Evolutionary conservation across 2,113 vertebrate species (phyloP), one percentile per base, ranked within the genome.

Genomic region (Dryoscopus gambensis): DNA sequence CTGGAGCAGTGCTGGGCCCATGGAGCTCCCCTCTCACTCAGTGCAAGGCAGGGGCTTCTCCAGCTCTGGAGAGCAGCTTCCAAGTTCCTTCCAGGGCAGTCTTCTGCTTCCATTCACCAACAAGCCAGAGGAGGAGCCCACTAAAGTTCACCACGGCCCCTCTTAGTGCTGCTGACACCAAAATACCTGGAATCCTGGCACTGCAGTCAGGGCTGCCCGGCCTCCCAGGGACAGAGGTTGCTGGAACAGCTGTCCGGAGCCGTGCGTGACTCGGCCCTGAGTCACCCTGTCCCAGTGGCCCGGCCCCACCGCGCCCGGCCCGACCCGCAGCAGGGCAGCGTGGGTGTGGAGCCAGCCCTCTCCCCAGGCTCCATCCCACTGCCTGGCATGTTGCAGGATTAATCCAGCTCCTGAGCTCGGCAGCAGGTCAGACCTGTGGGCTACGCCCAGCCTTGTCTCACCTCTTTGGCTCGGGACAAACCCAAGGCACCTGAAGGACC

Each of bases 261-360:
- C 0, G 1, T 3, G 81, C 1, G 65, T 96, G 96, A 97, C 90
- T 96, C 68, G 82, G 56, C 33, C 91, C 94, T 90, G 96, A 96
- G 95, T 97, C 96, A 96, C 82, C 53, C 8, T 1, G 65, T 80
- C 40, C 62, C 27, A 0, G 63, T 33, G 6, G 89, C 91, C 89
- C 25, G 4, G 87, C 84, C 76, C 78, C 59, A 37, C 78, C 31
- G 9, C 75, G 3, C 76, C 88, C 67, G 23, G 59, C 87, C 67
- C 39, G 31, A 74, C 37, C 90, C 28, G 1, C 73, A 25, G 27
- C 82, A 5, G 59, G 87, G 90, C 90, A 30, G 87, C 2, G 13
- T 70, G 80, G 64, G 86, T 12, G 89, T 46, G 11, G 27, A 75
- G 85, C 67, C 44, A 25, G 75, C 79, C 76, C 56, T 74, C 24